Conservation (phyloP, 2,113 vertebrate species). For the Ictalurus punctatus region DNA sequence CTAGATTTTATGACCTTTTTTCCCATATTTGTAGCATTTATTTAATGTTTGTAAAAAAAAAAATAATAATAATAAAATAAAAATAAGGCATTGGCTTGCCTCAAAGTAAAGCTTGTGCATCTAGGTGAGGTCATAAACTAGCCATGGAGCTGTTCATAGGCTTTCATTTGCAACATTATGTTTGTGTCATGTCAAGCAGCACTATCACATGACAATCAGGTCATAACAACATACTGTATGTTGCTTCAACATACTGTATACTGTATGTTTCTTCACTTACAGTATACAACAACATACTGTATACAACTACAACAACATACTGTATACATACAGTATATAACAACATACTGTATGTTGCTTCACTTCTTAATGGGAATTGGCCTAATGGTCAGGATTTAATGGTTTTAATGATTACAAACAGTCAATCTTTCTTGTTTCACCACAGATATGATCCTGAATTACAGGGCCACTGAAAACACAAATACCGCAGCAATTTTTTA, state of each 20-base stretch:
- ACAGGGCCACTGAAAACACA: not conserved
- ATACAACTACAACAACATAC: too few species aligned
- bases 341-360: not conserved
- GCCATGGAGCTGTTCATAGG: constrained; percentile 17
- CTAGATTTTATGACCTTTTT: constrained; percentile 69
- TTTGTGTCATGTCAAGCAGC: not conserved
- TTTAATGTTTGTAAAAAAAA: constrained; percentile 60
- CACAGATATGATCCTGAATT: not conserved
- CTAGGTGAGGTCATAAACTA: constrained; percentile 53
- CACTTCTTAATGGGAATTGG: not conserved
- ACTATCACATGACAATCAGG: not conserved
- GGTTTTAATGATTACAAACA: not conserved
- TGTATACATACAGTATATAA: not conserved
- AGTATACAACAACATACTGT: not conserved
- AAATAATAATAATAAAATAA: not conserved
- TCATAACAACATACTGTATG: not conserved
- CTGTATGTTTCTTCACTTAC: not conserved
- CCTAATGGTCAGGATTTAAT: not conserved
- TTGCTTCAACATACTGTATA: too few species aligned
- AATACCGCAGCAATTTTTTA: not conserved
- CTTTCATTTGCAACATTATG: constrained; percentile 32
- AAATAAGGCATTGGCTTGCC: not conserved
- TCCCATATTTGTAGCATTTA: constrained; percentile 57
- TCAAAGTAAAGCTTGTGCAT: constrained; percentile 62
- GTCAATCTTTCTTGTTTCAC: not conserved